Base-by-base conservation (phyloP, 2,797 vertebrate genomes). In the Enteromius mattozi region DNA sequence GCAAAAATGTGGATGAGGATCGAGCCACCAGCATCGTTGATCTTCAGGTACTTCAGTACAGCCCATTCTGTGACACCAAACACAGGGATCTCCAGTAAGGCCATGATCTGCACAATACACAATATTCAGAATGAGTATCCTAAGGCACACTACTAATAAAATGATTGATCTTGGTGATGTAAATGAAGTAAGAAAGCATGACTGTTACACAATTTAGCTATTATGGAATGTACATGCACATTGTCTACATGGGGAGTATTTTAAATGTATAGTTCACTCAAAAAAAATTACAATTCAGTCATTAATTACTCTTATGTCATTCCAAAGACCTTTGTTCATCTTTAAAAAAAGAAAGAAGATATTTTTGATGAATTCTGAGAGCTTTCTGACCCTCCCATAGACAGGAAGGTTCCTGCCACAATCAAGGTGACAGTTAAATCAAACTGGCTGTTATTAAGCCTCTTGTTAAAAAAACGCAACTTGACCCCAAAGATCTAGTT, bases 1-100 rank as follows among this genome's bases (percentile, higher is more conserved):
- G 96, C 95, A 80, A 98, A 98, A 70, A 97, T 1, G 0, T 97
- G 97, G 87, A 98, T 94, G 0, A 96, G 93, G 85, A 97, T 96
- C 9, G 96, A 96, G 9, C 96, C 96, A 0, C 96, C 96, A 0
- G 95, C 94, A 1, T 97, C 96, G 3, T 95, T 96, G 84, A 96
- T 93, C 0, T 91, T 95, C 54, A 97, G 90, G 3, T 89, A 90
- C 70, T 90, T 91, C 24, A 95, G 17, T 45, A 96, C 93, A 3
- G 88, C 86, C 96, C 96, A 97, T 86, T 97, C 96, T 0, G 93
- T 95, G 88, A 93, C 70, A 0, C 95, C 92, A 87, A 96, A 97
- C 78, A 92, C 0, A 0, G 96, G 95, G 33, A 97, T 92, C 69
- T 97, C 96, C 6, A 96, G 92, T 30, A 94, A 37, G 6, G 96